phyloP scores from a whole-genome alignment of 2,113 vertebrate species.

The Scopus umbretta region DNA sequence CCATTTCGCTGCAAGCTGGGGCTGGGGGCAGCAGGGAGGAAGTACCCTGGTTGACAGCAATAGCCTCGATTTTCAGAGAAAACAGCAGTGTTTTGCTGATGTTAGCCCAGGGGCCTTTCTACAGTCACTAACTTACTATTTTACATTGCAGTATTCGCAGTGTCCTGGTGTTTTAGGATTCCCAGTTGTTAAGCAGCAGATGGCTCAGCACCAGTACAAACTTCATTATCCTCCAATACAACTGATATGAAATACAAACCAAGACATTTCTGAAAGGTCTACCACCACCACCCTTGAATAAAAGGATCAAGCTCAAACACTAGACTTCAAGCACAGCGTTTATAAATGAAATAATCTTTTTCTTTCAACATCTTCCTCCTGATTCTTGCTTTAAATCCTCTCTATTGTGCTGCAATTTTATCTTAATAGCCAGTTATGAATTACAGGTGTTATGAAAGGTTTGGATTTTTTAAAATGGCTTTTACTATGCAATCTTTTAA shows the following conservation, averaged over 20 bases:
- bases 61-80: not conserved
- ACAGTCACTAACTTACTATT: not conserved
- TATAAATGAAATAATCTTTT: not conserved
- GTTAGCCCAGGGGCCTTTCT: not conserved
- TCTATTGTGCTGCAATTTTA: not conserved
- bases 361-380: not conserved
- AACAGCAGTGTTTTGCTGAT: not conserved
- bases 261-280: not conserved
- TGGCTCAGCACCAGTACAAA: not conserved
- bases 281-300: not conserved
- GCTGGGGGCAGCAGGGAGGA: fast-evolving
- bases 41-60: not conserved
- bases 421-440: not conserved
- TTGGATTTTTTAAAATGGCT: not conserved
- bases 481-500: not conserved
- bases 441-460: not conserved
- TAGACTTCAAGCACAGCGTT: not conserved
- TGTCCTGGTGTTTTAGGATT: constrained; percentile 29
- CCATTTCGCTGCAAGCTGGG: not conserved
- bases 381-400: not conserved
- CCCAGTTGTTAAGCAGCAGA: not conserved
- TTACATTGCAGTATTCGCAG: constrained; percentile 59
- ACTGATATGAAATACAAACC: not conserved
- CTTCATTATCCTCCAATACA: not conserved
- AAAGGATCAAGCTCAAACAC: not conserved